Percentiles rank a stretch among this genome's conserved stretches.
Conservation (phyloP, 1,140 invertebrate species). For the Chionoecetes opilio region DNA sequence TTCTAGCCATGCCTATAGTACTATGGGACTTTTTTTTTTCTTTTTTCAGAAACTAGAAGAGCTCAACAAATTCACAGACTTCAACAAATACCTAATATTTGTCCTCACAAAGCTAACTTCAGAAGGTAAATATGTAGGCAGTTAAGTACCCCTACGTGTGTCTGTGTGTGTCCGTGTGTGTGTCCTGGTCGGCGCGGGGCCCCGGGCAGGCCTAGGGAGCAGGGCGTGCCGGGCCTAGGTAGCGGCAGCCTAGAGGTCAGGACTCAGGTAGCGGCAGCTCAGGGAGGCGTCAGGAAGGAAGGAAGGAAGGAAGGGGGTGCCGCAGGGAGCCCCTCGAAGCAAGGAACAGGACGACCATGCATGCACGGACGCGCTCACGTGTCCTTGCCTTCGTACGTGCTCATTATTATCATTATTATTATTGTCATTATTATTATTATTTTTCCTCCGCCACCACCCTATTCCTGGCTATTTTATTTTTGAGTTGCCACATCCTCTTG, state of each 20-base stretch:
- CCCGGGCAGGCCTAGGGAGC: background rate
- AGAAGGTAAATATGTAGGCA: slow-evolving; percentile 88
- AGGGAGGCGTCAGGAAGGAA: background rate
- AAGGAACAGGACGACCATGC: too few species aligned
- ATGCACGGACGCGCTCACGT: too few species aligned
- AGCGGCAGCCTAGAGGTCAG: background rate
- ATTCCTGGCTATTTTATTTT: background rate
- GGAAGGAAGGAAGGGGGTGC: background rate
- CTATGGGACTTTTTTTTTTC: slow-evolving; percentile 77
- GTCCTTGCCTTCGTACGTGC: background rate
- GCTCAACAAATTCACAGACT: slow-evolving; percentile 98
- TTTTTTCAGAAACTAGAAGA: slow-evolving; percentile 96
- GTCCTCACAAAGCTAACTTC: slow-evolving; percentile 97
- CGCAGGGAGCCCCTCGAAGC: background rate
- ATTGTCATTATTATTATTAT: slow-evolving; percentile 21
- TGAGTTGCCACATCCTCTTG: too few species aligned
- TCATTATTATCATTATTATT: slow-evolving; percentile 20
- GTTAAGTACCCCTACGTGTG: slow-evolving; percentile 58
- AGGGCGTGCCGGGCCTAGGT: background rate
- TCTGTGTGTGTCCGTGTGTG: background rate
- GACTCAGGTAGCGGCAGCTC: background rate
- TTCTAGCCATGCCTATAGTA: slow-evolving; percentile 69
- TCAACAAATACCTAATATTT: slow-evolving; percentile 99
- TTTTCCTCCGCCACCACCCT: slow-evolving; percentile 23
- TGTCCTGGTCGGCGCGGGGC: background rate